Evolutionary conservation across 2,797 vertebrate genomes (phyloP), one percentile per base, ranked within the genome.

Genomic region (Bradypodion ventrale): DNA sequence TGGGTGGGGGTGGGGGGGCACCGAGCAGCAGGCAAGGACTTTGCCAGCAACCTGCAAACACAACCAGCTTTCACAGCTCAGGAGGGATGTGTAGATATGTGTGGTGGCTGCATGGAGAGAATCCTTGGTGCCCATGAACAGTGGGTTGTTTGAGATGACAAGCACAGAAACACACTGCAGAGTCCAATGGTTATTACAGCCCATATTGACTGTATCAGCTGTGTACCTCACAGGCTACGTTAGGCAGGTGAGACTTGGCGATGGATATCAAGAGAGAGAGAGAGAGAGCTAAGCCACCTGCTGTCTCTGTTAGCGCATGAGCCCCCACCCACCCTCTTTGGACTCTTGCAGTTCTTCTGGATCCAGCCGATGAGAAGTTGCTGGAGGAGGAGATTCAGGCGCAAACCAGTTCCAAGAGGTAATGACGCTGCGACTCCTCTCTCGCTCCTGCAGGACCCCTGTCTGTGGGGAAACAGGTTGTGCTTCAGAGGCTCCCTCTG

Each of bases 361-460:
- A 99, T 93, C 96, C 97, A 0, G 98, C 98, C 0, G 98, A 99
- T 88, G 98, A 99, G 92, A 99, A 99, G 80, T 96, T 99, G 83
- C 88, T 99, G 85, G 98, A 99, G 90, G 98, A 99, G 80, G 98
- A 99, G 93, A 98, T 99, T 89, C 97, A 97, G 89, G 98, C 98
- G 21, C 98, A 98, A 5, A 97, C 98, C 49, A 98, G 98, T 88
- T 99, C 98, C 6, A 99, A 99, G 92, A 97, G 98, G 98, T 98
- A 78, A 88, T 29, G 0, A 0, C 5, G 1, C 5, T 8, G 6
- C 23, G 1, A 21, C 5, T 68, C 27, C 21, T 2, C 32, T 68
- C 16, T 46, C 7, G 44, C 19, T 42, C 7, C 19, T 29, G 76
- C 29, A 65, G 16, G 0, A 7, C 1, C 37, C 15, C n/a, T 4